Percentiles rank a stretch among this genome's conserved stretches.
These are phyloP conservation scores for Parapsyche elsis DNA, from an alignment of 1,140 invertebrate species.

Conservation along the genomic window DNA sequence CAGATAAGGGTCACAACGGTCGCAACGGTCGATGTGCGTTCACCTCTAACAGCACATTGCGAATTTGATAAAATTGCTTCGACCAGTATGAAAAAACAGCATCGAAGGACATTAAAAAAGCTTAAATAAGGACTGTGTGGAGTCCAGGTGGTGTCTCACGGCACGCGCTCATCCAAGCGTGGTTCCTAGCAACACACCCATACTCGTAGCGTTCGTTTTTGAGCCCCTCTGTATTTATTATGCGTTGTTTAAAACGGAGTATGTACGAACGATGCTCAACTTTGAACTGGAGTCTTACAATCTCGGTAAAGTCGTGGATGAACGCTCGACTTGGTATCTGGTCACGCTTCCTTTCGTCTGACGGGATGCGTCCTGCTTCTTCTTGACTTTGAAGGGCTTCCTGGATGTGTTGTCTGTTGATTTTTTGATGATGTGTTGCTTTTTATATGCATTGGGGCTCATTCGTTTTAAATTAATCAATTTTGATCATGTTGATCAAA, in stretches of 20 bases:
- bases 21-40: too few relatives aligned
- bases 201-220: neutral
- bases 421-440: too few relatives aligned
- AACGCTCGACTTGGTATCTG: neutral
- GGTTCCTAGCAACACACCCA: conserved; percentile 5
- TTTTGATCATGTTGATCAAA: too few relatives aligned
- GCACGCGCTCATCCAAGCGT: conserved; percentile 6
- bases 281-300: neutral
- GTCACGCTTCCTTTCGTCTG: neutral
- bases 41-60: too few relatives aligned
- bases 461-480: too few relatives aligned
- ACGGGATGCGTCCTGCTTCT: neutral
- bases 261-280: neutral
- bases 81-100: too few relatives aligned
- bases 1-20: too few relatives aligned
- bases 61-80: too few relatives aligned
- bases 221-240: neutral
- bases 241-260: neutral
- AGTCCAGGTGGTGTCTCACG: conserved; percentile 21
- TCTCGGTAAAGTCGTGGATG: neutral
- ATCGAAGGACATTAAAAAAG: neutral
- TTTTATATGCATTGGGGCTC: too few relatives aligned
- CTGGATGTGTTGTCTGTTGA: too few relatives aligned
- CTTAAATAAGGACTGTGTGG: neutral
- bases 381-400: neutral